Conservation (phyloP, 2,113 vertebrate genomes). For the Oophaga pumilio region DNA sequence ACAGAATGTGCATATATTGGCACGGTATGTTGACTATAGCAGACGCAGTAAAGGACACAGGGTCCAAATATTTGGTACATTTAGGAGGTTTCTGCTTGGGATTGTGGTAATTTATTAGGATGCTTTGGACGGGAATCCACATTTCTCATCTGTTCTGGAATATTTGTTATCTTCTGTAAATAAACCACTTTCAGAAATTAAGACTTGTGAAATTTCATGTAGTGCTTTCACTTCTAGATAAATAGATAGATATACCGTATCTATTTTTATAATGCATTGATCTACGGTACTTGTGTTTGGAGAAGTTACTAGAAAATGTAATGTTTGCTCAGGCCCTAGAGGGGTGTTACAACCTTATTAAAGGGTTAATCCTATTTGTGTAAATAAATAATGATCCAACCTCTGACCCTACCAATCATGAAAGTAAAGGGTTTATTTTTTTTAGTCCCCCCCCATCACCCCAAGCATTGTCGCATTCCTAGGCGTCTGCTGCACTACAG, state of each 20-base stretch:
- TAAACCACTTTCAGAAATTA: constrained; percentile 48
- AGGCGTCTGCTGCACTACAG: too few species aligned
- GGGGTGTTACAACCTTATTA: too few species aligned
- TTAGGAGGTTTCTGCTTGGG: constrained; percentile 2
- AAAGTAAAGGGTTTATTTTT: too few species aligned
- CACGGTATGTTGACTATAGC: background rate
- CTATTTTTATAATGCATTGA: background rate
- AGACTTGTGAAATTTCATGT: background rate
- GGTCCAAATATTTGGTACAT: background rate
- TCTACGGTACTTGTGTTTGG: too few species aligned
- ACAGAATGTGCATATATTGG: background rate
- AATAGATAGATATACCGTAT: too few species aligned
- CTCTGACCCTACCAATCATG: too few species aligned
- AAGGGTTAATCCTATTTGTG: too few species aligned
- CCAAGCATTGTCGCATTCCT: too few species aligned
- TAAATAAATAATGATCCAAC: too few species aligned
- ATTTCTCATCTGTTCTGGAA: constrained; percentile 10
- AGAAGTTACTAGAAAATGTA: too few species aligned
- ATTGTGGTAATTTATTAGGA: background rate
- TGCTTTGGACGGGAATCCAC: constrained; percentile 25
- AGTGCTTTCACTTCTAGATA: background rate
- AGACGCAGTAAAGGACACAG: background rate
- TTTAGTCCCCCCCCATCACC: too few species aligned
- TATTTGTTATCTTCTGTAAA: constrained; percentile 46
- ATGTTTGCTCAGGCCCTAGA: too few species aligned